Base-by-base conservation (phyloP, 2,797 vertebrate genomes). In the Micropoecilia bifurca region DNA sequence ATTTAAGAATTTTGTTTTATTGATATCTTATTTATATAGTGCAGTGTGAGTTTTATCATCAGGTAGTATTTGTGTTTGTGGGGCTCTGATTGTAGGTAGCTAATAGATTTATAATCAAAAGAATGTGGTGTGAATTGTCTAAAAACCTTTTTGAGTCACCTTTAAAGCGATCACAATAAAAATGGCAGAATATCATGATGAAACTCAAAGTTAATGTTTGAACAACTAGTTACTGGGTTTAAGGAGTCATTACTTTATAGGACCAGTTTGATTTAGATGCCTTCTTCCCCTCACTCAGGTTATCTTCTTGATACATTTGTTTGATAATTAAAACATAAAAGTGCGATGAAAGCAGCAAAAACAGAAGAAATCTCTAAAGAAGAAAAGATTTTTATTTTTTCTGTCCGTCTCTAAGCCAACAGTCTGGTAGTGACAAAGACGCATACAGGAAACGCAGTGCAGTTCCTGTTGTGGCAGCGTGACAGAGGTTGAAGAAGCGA, bases 381-480 rank as follows among this genome's bases (percentile, higher is more conserved):
- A 25, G 22, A 39, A 68, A 63, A 69, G 2, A 43, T 12, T 43
- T 30, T 43, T 50, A 22, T 50, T 41, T 25, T 22, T 18, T 13
- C 9, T 39, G 14, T 28, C 10, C 30, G 43, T 12, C 0, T 41
- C 30, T 7, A 57, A 74, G 12, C 47, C 69, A 61, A 73, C 28
- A 6, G 30, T 43, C 46, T 45, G 73, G 76, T 73, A 86, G 74
- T 72, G 79, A 69, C 76, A 66, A 41, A 4, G 36, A 69, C 75
- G 63, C 45, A 48, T 81, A 77, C 72, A 89, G 80, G 86, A 85
- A 87, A 75, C 25, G 13, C 12, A 0, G 7, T 28, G 63, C 18
- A 8, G 77, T 82, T 83, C 39, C 39, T 66, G 33, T 61, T 16
- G 73, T 6, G 39, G 76, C 75, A 28, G 50, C 3, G 14, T 74